Base-by-base conservation (phyloP, 2,113 vertebrate species). In the Chionodraco myersi region DNA sequence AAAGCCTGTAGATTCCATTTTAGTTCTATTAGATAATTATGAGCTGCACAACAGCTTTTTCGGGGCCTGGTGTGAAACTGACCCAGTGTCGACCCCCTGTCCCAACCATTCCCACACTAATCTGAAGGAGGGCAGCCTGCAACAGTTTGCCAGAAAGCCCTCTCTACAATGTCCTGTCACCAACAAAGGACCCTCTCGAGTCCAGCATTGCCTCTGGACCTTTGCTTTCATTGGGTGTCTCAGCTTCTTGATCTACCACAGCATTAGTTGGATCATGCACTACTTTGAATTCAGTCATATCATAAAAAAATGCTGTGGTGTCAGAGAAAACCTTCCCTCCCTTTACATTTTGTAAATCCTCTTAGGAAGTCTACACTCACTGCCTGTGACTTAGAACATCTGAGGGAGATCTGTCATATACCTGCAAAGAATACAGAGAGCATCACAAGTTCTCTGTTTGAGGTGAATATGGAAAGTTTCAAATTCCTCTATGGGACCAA, bases 131-230 rank as follows among this genome's bases (percentile, higher is more conserved):
- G 15, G 58, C 18, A 57, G 56, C 77, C 73, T 93, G 68, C 84
- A 91, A 67, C 73, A 84, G 48, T 95, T 94, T 84, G 82, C 90
- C 5, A 14, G 62, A 14, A 79, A 18, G 26, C 91, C 87, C 57
- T 91, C 84, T 10, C 89, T 94, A 12, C 92, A 94, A 0, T 91
- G 93, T 74, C 87, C 95, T 72, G 81, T 93, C 49, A 85, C 95
- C 67, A 51, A 1, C 30, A 77, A 70, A 6, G 75, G 1, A 34
- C 71, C 61, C 49, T 92, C 76, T 64, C 70, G 54, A 0, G 0
- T 60, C 26, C 89, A 80, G 69, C 86, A 64, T 13, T 56, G 85
- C 10, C 83, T 94, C 45, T 95, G 93, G 92, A 83, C 88, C 0
- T 47, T 91, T 75, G 86, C 86, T 69, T 93, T 95, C 63, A 75